phyloP scores from a whole-genome alignment of 2,113 vertebrate species.

The Synodontis membranacea region DNA sequence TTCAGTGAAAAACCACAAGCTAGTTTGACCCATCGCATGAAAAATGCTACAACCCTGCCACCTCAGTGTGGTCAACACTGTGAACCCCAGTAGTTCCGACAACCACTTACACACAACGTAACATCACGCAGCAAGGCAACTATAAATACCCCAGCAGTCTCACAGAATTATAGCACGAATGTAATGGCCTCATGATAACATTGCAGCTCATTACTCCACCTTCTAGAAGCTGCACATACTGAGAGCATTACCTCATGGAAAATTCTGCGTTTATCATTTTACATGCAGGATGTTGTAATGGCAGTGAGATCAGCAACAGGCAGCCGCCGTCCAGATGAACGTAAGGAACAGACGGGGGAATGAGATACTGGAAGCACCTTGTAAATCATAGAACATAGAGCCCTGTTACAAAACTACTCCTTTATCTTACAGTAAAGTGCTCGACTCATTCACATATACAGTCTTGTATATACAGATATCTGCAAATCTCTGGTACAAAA shows the following conservation, averaged over 20 bases:
- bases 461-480: background rate
- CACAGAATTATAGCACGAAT: background rate
- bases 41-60: constrained; percentile 46
- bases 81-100: constrained; percentile 33
- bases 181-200: background rate
- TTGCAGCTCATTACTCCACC: constrained; percentile 1
- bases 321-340: background rate
- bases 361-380: constrained; percentile 18
- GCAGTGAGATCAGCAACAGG: constrained; percentile 27
- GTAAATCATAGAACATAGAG: background rate
- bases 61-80: constrained; percentile 26
- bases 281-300: constrained; percentile 18
- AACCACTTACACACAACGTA: constrained; percentile 19
- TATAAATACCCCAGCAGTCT: constrained; percentile 39
- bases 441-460: background rate
- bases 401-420: background rate
- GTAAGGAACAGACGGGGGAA: background rate
- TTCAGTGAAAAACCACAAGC: constrained; percentile 40
- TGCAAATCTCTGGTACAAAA: background rate
- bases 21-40: constrained; percentile 37
- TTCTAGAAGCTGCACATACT: constrained; percentile 11
- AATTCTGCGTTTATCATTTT: constrained; percentile 25
- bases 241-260: constrained; percentile 35
- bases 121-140: background rate
- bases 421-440: constrained; percentile 11